Conservation (phyloP, 2,113 vertebrate genomes). For the Apodemus sylvaticus region DNA sequence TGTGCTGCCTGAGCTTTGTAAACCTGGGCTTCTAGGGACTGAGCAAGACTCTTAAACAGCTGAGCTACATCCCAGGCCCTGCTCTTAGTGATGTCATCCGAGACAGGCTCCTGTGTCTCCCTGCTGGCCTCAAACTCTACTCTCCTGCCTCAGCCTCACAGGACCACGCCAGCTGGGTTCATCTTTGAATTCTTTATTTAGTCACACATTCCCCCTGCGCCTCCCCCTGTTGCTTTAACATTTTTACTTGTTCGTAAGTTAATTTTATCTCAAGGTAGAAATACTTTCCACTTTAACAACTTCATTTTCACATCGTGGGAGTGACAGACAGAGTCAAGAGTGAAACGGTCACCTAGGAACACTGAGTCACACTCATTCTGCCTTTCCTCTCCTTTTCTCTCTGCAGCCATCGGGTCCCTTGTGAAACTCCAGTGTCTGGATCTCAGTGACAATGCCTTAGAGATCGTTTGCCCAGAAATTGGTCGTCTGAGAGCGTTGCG, state of each 20-base stretch:
- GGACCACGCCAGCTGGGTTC: neutral
- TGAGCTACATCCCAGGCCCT: neutral
- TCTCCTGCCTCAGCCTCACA: neutral
- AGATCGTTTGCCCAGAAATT: conserved; percentile 95
- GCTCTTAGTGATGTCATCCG: neutral
- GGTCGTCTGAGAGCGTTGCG: conserved; percentile 94
- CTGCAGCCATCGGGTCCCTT: conserved; percentile 93
- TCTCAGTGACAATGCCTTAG: conserved; percentile 96
- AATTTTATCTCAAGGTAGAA: neutral
- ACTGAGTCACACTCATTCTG: conserved; percentile 62
- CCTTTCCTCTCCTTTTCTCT: conserved; percentile 73
- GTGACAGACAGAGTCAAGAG: conserved; percentile 19
- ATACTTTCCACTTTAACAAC: neutral
- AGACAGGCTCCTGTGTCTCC: neutral
- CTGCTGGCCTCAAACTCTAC: neutral
- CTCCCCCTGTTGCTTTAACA: neutral
- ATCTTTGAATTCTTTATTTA: conserved; percentile 41
- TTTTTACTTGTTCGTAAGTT: conserved; percentile 10
- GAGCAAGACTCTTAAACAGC: neutral
- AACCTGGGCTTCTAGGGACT: neutral
- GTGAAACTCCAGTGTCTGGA: conserved; percentile 95
- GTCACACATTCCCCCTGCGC: neutral
- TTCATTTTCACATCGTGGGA: conserved; percentile 42
- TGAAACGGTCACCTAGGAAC: conserved; percentile 41
- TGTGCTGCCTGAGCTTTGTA: neutral